These are phyloP conservation scores for Plebejus argus DNA, from an alignment of 2,888 invertebrate genomes.

Conservation along the genomic window DNA sequence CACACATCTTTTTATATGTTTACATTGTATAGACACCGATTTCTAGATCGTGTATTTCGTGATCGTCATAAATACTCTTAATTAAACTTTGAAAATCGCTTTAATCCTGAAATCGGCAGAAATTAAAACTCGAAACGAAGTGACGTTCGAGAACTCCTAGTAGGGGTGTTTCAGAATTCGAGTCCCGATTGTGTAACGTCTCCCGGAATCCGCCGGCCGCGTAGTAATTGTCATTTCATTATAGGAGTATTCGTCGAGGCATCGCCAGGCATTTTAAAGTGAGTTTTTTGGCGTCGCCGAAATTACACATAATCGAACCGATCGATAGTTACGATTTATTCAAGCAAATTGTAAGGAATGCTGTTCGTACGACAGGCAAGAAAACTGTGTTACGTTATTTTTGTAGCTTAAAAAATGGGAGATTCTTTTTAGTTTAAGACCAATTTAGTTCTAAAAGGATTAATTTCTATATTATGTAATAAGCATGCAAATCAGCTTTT, in stretches of 20 bases:
- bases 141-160: slow-evolving; percentile 48
- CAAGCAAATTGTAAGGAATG: slow-evolving; percentile 24
- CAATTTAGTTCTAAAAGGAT: background rate
- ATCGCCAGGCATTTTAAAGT: slow-evolving; percentile 55
- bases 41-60: background rate
- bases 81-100: background rate
- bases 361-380: background rate
- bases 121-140: slow-evolving; percentile 31
- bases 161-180: slow-evolving; percentile 45
- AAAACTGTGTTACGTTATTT: background rate
- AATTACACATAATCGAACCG: slow-evolving; percentile 74
- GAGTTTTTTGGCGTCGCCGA: slow-evolving; percentile 63
- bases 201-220: slow-evolving; percentile 59
- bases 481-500: too few relatives aligned
- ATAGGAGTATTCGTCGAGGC: slow-evolving; percentile 69
- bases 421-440: too few relatives aligned
- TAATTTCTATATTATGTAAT: too few relatives aligned
- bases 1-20: background rate
- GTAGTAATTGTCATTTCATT: slow-evolving; percentile 79
- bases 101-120: background rate
- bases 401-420: background rate
- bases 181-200: slow-evolving; percentile 54
- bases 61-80: background rate
- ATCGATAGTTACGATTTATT: slow-evolving; percentile 54
- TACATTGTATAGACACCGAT: background rate